Base-by-base conservation (phyloP, 2,888 invertebrate genomes). In the Caenorhabditis zanzibari region DNA sequence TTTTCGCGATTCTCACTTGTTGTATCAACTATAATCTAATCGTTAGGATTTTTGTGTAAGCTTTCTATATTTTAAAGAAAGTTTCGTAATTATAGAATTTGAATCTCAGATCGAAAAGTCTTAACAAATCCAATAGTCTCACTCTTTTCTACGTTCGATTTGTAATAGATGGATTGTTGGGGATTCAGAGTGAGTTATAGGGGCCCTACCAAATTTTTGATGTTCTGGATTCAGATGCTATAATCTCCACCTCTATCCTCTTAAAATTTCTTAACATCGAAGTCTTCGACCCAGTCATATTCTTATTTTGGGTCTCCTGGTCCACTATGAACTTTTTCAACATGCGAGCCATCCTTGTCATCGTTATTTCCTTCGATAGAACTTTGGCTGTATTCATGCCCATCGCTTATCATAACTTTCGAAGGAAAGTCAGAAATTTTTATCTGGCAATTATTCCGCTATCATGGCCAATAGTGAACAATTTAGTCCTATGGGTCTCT, bases 291-390 rank as follows among this genome's bases (percentile, higher is more conserved):
- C 26, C 54, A 1, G 26, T 54, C 5, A 22, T 26, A 54, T 54
- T 54, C 12, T 14, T 54, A 3, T 54, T 54, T 14, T 54, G 26
- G 14, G 26, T 54, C 0, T 54, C 54, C 7, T 61, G 61, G 61
- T n/a, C 41, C 12, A 24, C 41, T 0, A 61, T 61, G 41, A 41
- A 24, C 24, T 24, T 41, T 24, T 24, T 41, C 14, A 41, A 32
- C 10, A 16, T 41, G 12, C 61, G 61, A 2, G 41, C 41, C 2
- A 14, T 61, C 16, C 41, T 61, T 1, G 41, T 61, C 14, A 41
- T 41, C 6, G 41, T 61, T 1, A 61, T 61, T 38, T 38, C 61
- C 7, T 41, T 61, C 3, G 61, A 61, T 44, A 22, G 61, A 14
- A 61, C 32, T 4, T 26, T 61, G 2, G 61, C 61, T 1, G 61